phyloP scores from a whole-genome alignment of 1,140 invertebrate species.

The Condylostylus longicornis region DNA sequence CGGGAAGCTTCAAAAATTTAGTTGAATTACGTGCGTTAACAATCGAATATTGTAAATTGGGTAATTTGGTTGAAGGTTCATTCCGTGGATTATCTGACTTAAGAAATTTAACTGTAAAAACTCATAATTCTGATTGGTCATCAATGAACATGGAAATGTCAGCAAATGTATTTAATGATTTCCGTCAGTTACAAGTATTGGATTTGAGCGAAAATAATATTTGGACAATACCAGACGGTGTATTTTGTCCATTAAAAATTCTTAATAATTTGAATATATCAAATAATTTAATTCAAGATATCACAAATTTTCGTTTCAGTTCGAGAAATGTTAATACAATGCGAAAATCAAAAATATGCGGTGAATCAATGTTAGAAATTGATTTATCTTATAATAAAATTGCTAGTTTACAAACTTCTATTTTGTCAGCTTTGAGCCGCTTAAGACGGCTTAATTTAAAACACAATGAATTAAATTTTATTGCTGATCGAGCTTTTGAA shows the following conservation, averaged over 20 bases:
- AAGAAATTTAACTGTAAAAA: slow-evolving; percentile 68
- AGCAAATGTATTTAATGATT: slow-evolving; percentile 53
- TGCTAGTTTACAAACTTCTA: slow-evolving; percentile 57
- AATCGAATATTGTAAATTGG: slow-evolving; percentile 82
- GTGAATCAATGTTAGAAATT: slow-evolving; percentile 52
- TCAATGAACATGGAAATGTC: slow-evolving; percentile 67
- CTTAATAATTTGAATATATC: slow-evolving; percentile 67
- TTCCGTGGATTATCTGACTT: slow-evolving; percentile 67
- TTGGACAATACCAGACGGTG: slow-evolving; percentile 64
- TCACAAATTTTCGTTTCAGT: slow-evolving; percentile 59
- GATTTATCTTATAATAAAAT: slow-evolving; percentile 74
- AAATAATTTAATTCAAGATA: slow-evolving; percentile 61
- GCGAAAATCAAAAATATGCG: slow-evolving; percentile 44
- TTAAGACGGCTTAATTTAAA: slow-evolving; percentile 49
- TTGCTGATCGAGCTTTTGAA: slow-evolving; percentile 68
- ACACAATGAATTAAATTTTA: slow-evolving; percentile 53
- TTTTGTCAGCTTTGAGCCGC: slow-evolving; percentile 52
- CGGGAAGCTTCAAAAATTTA: slow-evolving; percentile 68
- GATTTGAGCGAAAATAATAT: slow-evolving; percentile 82
- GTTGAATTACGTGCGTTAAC: slow-evolving; percentile 66
- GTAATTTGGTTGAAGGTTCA: slow-evolving; percentile 68
- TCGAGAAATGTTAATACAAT: slow-evolving; percentile 42
- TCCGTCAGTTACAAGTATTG: slow-evolving; percentile 55
- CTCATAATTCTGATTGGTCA: slow-evolving; percentile 78
- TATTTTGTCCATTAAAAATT: slow-evolving; percentile 62